Evolutionary conservation across 92 coral and sea anemone species (phyloP), one percentile per base, ranked within the genome.

Genomic region (Blastomussa wellsi): DNA sequence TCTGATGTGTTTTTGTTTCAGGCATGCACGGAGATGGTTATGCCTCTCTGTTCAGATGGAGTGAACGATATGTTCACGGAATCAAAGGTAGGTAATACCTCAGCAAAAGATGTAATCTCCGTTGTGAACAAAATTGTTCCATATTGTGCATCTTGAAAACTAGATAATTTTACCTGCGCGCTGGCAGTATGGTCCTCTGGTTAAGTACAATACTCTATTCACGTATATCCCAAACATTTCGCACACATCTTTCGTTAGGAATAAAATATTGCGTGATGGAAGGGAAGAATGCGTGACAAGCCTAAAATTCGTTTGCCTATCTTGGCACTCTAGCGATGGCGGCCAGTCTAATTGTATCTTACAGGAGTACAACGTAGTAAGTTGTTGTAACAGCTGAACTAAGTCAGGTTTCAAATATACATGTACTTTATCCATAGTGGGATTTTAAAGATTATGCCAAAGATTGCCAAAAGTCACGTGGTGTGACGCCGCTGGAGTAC

Each of bases 11-110:
- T 57, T 1, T 24, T 57, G 29, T 72, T 71, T 59, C 74, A 96
- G 98, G 96, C 99, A 13, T 96, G 99, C 64, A 92, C 99, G 36
- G 99, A 96, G 85, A 96, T 96, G 99, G 99, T 88, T 73, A 96
- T 96, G 99, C 99, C 99, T 12, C 86, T 96, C 32, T 96, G 99
- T 71, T 84, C 98, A 44, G 94, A 96, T 72, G 99, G 99, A 22
- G 79, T 86, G 19, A 87, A 94, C 31, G 99, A 96, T 69, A 96
- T 96, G 99, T 96, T 96, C 80, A 82, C 86, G 32, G 93, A 90
- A 52, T 83, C 88, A 55, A 92, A 96, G 92, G 99, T 94, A 83
- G 15, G 82, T 39, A 5, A 24, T 7, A n/a, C 20, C 78, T 3
- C 44, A 42, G 28, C 62, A 49, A 49, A 9, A 8, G 1, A 49